phyloP scores from a whole-genome alignment of 2,113 vertebrate genomes.

The Calidris pygmaea region DNA sequence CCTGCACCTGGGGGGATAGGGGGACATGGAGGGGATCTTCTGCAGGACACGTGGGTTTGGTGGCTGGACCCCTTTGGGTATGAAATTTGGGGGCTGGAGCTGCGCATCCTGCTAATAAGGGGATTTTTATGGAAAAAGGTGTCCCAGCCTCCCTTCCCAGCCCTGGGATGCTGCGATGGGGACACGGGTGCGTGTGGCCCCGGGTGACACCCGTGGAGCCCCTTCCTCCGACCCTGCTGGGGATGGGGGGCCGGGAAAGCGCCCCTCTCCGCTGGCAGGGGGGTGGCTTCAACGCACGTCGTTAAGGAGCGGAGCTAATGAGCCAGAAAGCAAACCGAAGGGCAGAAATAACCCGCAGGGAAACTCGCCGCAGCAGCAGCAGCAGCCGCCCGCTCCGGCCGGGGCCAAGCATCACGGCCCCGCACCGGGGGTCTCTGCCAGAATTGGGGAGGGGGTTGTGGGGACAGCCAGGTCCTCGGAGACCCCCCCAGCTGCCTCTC shows the following conservation, averaged over 20 bases:
- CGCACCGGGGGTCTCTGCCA: rapidly evolving
- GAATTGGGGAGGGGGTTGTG: rapidly evolving
- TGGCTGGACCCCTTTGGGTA: not conserved
- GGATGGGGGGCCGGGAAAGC: rapidly evolving
- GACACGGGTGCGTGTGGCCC: not conserved
- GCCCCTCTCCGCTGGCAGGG: not conserved
- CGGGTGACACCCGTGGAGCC: not conserved
- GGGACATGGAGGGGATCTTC: rapidly evolving
- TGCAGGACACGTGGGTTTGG: not conserved
- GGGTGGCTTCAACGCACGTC: not conserved
- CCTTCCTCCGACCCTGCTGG: rapidly evolving
- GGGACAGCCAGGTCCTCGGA: not conserved
- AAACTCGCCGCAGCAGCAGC: not conserved
- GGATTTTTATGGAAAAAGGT: not conserved
- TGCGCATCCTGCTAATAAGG: rapidly evolving
- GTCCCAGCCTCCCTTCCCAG: not conserved
- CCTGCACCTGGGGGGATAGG: rapidly evolving
- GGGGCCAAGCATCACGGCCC: rapidly evolving
- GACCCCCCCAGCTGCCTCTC: rapidly evolving
- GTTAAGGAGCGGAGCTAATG: conserved; percentile 21
- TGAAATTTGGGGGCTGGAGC: not conserved
- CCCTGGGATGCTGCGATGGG: rapidly evolving
- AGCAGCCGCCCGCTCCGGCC: not conserved
- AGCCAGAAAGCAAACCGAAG: not conserved
- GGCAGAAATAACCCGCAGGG: not conserved